Percentiles rank a stretch among this genome's conserved stretches.
These are phyloP conservation scores for Pyrgus malvae DNA, from an alignment of 2,888 invertebrate genomes.

Conservation along the genomic window DNA sequence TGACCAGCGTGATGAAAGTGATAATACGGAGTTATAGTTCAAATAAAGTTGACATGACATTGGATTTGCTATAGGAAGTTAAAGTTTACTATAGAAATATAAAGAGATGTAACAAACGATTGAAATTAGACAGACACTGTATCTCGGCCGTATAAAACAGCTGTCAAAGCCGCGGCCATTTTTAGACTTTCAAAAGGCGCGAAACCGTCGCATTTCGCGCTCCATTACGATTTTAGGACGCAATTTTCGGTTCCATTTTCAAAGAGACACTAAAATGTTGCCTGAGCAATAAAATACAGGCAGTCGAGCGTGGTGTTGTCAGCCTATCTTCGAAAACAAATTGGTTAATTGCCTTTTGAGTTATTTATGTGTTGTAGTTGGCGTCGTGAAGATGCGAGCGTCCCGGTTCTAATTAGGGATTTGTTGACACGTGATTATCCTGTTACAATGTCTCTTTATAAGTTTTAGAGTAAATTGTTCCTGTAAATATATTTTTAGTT, in stretches of 20 bases:
- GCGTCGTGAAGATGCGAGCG: conserved; percentile 32
- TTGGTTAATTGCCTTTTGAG: conserved; percentile 69
- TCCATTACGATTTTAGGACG: conserved; percentile 63
- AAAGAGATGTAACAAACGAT: no score
- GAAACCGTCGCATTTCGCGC: conserved; percentile 63
- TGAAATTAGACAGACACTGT: conserved; percentile 9
- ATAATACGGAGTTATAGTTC: no score
- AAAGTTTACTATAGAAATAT: no score
- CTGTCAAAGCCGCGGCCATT: conserved; percentile 48
- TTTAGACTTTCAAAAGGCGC: conserved; percentile 62
- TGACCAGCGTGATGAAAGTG: no score
- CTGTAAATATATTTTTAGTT: background rate
- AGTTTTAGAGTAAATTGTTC: background rate
- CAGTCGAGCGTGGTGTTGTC: conserved; percentile 62
- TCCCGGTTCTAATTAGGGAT: conserved; percentile 37
- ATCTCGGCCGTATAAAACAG: conserved; percentile 32
- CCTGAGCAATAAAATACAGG: conserved; percentile 64
- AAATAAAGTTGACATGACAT: no score
- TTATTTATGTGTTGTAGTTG: conserved; percentile 38
- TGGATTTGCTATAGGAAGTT: no score
- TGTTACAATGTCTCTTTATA: conserved; percentile 8
- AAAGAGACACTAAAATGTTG: conserved; percentile 74
- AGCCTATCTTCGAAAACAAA: conserved; percentile 62
- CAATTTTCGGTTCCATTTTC: conserved; percentile 73
- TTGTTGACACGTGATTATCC: conserved; percentile 32